Conservation (phyloP, 2,113 vertebrate genomes). For the Eulemur macaco region DNA sequence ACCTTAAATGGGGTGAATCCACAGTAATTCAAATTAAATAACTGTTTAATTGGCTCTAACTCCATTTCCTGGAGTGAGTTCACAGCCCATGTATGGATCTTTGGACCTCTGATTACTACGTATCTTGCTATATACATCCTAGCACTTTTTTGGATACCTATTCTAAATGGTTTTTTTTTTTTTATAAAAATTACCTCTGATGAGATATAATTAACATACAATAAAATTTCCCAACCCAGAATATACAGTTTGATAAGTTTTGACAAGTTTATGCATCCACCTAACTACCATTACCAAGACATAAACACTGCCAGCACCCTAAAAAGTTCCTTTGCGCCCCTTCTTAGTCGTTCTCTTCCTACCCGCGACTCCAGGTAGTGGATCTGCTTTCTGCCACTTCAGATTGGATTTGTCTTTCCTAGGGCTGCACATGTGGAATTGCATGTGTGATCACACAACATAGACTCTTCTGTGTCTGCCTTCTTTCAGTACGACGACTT, state of each 20-base stretch:
- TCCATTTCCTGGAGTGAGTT: conserved; percentile 75
- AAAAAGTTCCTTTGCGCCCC: not conserved
- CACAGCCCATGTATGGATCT: conserved; percentile 53
- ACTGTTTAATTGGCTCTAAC: conserved; percentile 82
- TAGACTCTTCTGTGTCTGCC: not conserved
- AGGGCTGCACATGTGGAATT: not conserved
- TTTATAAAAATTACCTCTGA: not conserved
- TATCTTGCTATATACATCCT: conserved; percentile 24
- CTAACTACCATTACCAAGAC: not conserved
- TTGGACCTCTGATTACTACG: conserved; percentile 62
- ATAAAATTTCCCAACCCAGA: not conserved
- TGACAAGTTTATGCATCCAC: not conserved
- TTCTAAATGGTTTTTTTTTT: not conserved
- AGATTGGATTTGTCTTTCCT: not conserved
- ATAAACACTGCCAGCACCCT: not conserved
- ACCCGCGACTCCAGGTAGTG: not conserved
- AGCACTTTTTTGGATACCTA: not conserved
- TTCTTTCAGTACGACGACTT: not conserved
- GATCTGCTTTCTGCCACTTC: not conserved
- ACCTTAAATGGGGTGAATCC: conserved; percentile 72
- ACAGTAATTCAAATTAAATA: conserved; percentile 81
- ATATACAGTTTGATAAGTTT: not conserved
- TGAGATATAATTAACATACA: not conserved
- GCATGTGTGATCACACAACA: not conserved
- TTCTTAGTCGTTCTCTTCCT: not conserved